Conservation (phyloP, 2,113 vertebrate genomes). For the Hirundichthys speculiger region DNA sequence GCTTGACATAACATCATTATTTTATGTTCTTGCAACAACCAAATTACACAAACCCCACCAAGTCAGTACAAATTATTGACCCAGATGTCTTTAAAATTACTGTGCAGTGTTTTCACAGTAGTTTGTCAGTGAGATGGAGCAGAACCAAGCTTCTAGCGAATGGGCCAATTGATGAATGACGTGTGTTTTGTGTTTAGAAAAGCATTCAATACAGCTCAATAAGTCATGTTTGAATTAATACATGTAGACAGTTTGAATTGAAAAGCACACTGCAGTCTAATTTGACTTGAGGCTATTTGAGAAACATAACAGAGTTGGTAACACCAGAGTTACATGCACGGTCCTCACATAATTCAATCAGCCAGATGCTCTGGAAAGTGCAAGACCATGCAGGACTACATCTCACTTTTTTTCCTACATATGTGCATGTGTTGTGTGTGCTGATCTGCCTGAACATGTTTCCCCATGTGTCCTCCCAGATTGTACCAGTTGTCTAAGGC, state of each 20-base stretch:
- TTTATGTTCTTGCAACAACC: too few species aligned
- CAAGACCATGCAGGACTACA: constrained; percentile 8
- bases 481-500: constrained; percentile 98
- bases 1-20: too few species aligned
- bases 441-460: constrained; percentile 18
- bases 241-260: constrained; percentile 1
- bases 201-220: constrained; percentile 2
- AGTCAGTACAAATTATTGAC: too few species aligned
- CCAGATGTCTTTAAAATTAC: too few species aligned
- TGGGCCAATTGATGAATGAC: not conserved
- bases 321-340: constrained; percentile 14
- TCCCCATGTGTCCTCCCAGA: constrained; percentile 74
- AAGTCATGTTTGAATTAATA: constrained; percentile 22
- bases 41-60: too few species aligned
- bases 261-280: constrained; percentile 21
- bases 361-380: constrained; percentile 19
- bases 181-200: constrained; percentile 4
- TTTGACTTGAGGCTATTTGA: constrained; percentile 22
- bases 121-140: too few species aligned
- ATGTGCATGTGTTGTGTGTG: not conserved
- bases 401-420: constrained; percentile 12
- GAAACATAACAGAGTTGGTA: constrained; percentile 20
- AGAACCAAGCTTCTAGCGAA: not conserved
- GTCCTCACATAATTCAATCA: constrained; percentile 50
- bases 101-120: not conserved